Conservation (phyloP, 2,113 vertebrate species). For the Neoarius graeffei region DNA sequence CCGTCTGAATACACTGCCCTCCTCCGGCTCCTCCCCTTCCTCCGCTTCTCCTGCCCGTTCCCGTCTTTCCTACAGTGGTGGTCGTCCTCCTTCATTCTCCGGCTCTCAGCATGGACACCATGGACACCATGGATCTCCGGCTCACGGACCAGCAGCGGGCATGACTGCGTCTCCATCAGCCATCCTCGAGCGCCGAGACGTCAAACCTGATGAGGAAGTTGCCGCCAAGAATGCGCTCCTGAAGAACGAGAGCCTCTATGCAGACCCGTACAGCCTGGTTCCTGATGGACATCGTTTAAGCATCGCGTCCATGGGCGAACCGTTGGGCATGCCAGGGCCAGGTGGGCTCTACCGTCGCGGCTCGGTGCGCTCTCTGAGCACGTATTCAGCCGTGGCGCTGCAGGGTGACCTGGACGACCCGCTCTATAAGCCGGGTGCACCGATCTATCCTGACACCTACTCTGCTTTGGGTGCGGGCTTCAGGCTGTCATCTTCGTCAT, state of each 20-base stretch:
- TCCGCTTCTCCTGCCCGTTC: slow-evolving; percentile 90
- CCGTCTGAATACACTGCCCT: slow-evolving; percentile 90
- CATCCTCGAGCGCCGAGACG: slow-evolving; percentile 95
- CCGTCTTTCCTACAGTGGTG: slow-evolving; percentile 90
- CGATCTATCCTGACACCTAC: slow-evolving; percentile 85
- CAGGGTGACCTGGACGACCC: slow-evolving; percentile 92
- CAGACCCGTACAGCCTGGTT: slow-evolving; percentile 90
- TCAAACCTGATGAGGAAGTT: slow-evolving; percentile 94
- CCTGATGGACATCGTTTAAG: slow-evolving; percentile 93
- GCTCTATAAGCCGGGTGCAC: slow-evolving; percentile 86
- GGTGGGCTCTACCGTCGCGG: slow-evolving; percentile 89
- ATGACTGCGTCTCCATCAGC: slow-evolving; percentile 93
- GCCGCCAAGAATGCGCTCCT: slow-evolving; percentile 88
- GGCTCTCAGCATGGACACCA: slow-evolving; percentile 73
- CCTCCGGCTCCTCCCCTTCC: slow-evolving; percentile 70
- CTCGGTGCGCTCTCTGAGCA: slow-evolving; percentile 92
- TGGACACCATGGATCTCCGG: slow-evolving; percentile 72
- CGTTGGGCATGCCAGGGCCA: slow-evolving; percentile 85
- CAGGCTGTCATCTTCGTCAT: slow-evolving; percentile 90
- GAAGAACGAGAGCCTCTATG: slow-evolving; percentile 91
- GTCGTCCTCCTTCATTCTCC: slow-evolving; percentile 87
- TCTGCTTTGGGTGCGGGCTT: slow-evolving; percentile 82
- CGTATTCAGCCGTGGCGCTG: slow-evolving; percentile 90
- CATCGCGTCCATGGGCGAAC: slow-evolving; percentile 92
- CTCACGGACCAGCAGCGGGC: slow-evolving; percentile 72